Conservation (phyloP, 2,888 invertebrate genomes). For the Adineta ricciae region DNA sequence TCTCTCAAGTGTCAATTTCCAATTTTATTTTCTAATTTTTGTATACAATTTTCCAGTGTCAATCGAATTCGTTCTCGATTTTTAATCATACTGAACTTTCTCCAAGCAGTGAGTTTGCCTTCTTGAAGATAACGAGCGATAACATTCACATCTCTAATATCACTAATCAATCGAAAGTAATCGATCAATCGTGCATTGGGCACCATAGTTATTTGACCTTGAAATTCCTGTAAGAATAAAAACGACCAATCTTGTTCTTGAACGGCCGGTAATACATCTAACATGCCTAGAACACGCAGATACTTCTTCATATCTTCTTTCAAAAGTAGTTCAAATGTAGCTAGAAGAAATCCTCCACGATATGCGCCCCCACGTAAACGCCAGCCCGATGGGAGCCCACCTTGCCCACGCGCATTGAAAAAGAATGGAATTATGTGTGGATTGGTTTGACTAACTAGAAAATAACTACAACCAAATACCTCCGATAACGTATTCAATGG, state of each 20-base stretch:
- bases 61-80: not conserved
- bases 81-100: not conserved
- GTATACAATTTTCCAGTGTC: not conserved
- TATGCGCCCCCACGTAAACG: not conserved
- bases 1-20: too few species aligned
- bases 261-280: not conserved
- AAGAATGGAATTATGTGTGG: not conserved
- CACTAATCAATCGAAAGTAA: not conserved
- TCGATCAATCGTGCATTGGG: not conserved
- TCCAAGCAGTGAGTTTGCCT: not conserved
- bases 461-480: not conserved
- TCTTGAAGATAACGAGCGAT: not conserved
- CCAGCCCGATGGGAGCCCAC: not conserved
- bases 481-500: not conserved
- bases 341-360: not conserved
- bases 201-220: constrained; percentile 2
- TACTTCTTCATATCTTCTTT: constrained; percentile 4
- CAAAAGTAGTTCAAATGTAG: not conserved
- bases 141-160: not conserved
- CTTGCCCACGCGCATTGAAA: not conserved
- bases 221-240: constrained; percentile 1
- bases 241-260: not conserved
- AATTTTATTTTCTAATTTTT: not conserved
- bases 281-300: not conserved
- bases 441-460: constrained; percentile 4